Evolutionary conservation across 2,113 vertebrate genomes (phyloP).

Genomic region (Mola mola): DNA sequence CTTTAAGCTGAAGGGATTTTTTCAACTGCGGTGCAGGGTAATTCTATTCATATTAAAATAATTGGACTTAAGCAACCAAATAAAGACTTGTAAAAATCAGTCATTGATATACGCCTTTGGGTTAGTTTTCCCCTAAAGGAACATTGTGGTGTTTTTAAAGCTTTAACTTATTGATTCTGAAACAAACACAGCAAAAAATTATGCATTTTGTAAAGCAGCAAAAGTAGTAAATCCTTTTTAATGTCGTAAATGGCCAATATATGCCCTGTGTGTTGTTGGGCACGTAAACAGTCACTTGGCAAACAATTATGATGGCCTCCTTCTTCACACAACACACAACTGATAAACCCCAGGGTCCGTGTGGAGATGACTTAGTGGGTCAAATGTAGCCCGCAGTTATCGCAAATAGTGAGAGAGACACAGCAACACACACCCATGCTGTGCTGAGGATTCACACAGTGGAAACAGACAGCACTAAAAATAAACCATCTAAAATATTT

Average conservation of each 20-base stretch:
- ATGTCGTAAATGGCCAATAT: neutral
- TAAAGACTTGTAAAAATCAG: too few relatives aligned
- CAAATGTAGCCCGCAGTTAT: slow-evolving; percentile 80
- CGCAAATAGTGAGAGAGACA: slow-evolving; percentile 44
- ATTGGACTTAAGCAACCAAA: too few relatives aligned
- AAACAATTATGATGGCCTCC: slow-evolving; percentile 43
- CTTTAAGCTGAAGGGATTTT: slow-evolving; percentile 5
- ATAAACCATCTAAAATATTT: slow-evolving; percentile 86
- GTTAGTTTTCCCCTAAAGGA: too few relatives aligned
- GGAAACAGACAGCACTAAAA: slow-evolving; percentile 82
- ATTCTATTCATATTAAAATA: neutral
- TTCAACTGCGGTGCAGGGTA: neutral
- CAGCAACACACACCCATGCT: slow-evolving; percentile 19
- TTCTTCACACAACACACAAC: slow-evolving; percentile 53
- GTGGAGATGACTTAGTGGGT: slow-evolving; percentile 81
- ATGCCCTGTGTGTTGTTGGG: neutral
- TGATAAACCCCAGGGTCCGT: slow-evolving; percentile 65
- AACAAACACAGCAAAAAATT: too few relatives aligned
- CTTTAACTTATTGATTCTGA: too few relatives aligned
- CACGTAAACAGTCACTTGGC: slow-evolving; percentile 25
- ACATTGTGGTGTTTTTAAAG: too few relatives aligned
- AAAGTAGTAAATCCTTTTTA: too few relatives aligned
- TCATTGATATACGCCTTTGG: too few relatives aligned
- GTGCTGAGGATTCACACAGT: slow-evolving; percentile 64
- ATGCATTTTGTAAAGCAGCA: too few relatives aligned